Conservation (phyloP, 2,113 vertebrate genomes). For the Nesoenas mayeri region DNA sequence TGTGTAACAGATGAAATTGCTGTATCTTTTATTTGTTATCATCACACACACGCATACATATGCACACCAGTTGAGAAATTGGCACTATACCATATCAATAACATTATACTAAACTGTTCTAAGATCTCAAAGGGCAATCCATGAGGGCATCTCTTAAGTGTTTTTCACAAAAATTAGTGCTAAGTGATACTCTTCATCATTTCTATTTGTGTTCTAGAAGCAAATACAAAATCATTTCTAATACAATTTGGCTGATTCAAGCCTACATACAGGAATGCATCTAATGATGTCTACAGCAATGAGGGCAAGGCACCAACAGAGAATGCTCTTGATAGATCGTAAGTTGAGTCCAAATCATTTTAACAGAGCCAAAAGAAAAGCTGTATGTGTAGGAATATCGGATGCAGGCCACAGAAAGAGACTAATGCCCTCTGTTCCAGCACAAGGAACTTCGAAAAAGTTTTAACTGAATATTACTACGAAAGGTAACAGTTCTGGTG, state of each 20-base stretch:
- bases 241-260: conserved; percentile 1
- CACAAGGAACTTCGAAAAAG: neutral
- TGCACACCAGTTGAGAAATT: neutral
- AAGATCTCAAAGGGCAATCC: neutral
- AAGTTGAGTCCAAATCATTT: neutral
- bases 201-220: neutral
- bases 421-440: neutral
- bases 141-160: neutral
- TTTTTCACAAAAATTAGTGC: neutral
- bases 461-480: neutral
- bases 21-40: neutral
- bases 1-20: neutral
- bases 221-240: conserved; percentile 19
- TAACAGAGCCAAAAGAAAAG: neutral
- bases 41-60: neutral
- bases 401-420: neutral
- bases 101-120: neutral
- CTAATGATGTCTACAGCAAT: neutral
- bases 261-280: neutral
- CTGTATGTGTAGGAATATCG: neutral
- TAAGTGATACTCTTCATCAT: neutral
- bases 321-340: neutral
- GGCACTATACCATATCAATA: neutral
- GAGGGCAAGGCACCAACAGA: neutral
- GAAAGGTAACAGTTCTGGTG: neutral